These are phyloP conservation scores for Lucilia sericata DNA, from an alignment of 1,140 invertebrate species.

Conservation along the genomic window DNA sequence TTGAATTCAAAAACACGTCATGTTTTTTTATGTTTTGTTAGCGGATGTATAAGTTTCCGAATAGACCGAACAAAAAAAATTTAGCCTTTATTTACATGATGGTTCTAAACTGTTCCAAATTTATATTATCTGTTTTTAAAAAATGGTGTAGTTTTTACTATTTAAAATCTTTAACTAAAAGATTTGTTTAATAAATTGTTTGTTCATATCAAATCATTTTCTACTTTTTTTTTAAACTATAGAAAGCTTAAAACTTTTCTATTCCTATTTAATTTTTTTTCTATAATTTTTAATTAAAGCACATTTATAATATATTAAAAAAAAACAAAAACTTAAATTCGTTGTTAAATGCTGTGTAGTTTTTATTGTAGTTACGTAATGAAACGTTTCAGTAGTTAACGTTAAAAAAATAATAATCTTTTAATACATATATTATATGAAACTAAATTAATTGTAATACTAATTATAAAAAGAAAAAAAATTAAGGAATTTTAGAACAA, in stretches of 20 bases:
- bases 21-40: too few species aligned
- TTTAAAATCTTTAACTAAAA: neutral
- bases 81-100: too few species aligned
- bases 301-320: neutral
- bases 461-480: constrained; percentile 2
- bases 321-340: constrained; percentile 16
- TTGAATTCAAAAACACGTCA: too few species aligned
- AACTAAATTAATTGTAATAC: constrained; percentile 27
- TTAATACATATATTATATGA: neutral
- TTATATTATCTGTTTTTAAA: too few species aligned
- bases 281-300: constrained; percentile 4
- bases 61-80: too few species aligned
- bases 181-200: neutral
- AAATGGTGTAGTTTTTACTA: neutral
- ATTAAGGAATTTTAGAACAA: constrained; percentile 40
- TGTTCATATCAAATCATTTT: neutral
- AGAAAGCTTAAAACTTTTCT: constrained; percentile 12
- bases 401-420: constrained; percentile 32
- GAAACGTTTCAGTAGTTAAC: constrained; percentile 41
- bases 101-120: too few species aligned
- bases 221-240: neutral
- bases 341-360: constrained; percentile 43
- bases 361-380: constrained; percentile 37
- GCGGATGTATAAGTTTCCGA: too few species aligned
- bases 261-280: neutral